Base-by-base conservation (phyloP, 2,888 invertebrate genomes). In the Sesamia inferens region DNA sequence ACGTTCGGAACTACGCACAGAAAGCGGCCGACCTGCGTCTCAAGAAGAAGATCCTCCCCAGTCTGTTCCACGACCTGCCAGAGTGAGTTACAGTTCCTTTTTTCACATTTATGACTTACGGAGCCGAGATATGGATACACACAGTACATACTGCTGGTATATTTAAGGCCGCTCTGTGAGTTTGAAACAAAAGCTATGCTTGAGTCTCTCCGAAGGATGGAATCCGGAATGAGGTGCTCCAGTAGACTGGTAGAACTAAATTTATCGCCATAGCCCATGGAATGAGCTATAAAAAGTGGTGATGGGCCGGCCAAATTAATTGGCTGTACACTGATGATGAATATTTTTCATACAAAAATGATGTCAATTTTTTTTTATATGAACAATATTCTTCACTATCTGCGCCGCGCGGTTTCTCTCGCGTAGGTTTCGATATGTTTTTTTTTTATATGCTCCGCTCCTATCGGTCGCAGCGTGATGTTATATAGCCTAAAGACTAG, bases 21-120 rank as follows among this genome's bases (percentile, higher is more conserved):
- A 99, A 98, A 92, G 97, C 98, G 0, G 96, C 96, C 47, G 98
- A 99, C 92, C 92, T 97, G 22, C 94, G 95, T 0, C 97, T 98
- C 55, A 99, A 99, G 93, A 97, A 96, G 87, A 98, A 98, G 93
- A 96, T 99, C 84, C 96, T 99, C 78, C 97, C 97, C 7, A 99
- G 99, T 90, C 94, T 99, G 48, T 99, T 97, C 92, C 96, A 95
- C 76, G 91, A 94, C 22, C 70, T 95, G 62, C 93, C 95, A 0
- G 90, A 94, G 95, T 95, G 39, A 54, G n/a, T n/a, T 5, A 5
- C 4, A 51, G 19, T n/a, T n/a, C 10, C 19, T 51, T 51, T 51
- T 51, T 54, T 51, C 4, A 8, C 8, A 51, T 51, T 51, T 51
- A 51, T 51, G 19, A 51, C 19, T 51, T 19, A 48, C 7, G 51